These are phyloP conservation scores for Dromococcyx pavoninus DNA, from an alignment of 2,797 vertebrate species.

Conservation along the genomic window DNA sequence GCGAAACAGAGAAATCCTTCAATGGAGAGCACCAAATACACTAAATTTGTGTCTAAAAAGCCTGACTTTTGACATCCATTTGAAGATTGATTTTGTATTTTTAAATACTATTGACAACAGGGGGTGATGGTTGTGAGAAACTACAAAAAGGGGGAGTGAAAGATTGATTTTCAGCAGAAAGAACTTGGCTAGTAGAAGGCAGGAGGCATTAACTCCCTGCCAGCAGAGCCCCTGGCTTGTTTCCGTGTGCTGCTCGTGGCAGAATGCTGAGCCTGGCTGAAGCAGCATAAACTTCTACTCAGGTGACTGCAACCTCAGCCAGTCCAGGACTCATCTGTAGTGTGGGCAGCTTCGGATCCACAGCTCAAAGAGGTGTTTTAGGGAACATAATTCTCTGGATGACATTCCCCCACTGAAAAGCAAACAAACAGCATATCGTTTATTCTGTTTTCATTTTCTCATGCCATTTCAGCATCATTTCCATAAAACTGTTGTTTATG, in stretches of 20 bases:
- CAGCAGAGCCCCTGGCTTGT: neutral
- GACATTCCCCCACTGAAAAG: neutral
- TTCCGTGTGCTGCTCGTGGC: neutral
- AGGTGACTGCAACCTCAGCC: neutral
- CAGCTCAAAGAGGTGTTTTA: accelerated
- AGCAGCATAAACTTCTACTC: neutral
- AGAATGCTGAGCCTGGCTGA: neutral
- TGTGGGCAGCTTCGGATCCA: neutral
- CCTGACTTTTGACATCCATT: neutral
- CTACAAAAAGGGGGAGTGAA: neutral
- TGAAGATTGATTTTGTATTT: neutral
- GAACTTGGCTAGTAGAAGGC: neutral
- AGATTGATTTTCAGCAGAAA: neutral
- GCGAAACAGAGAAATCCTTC: neutral
- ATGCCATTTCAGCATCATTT: neutral
- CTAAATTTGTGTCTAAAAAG: neutral
- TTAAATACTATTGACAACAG: neutral
- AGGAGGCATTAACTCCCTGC: neutral
- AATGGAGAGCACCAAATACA: neutral
- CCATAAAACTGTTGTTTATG: neutral
- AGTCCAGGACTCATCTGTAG: neutral
- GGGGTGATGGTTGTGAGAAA: neutral
- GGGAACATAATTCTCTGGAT: neutral
- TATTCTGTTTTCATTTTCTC: neutral
- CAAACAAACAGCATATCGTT: neutral